Evolutionary conservation across 2,888 invertebrate species (phyloP).

Genomic region (Eupithecia inturbata): DNA sequence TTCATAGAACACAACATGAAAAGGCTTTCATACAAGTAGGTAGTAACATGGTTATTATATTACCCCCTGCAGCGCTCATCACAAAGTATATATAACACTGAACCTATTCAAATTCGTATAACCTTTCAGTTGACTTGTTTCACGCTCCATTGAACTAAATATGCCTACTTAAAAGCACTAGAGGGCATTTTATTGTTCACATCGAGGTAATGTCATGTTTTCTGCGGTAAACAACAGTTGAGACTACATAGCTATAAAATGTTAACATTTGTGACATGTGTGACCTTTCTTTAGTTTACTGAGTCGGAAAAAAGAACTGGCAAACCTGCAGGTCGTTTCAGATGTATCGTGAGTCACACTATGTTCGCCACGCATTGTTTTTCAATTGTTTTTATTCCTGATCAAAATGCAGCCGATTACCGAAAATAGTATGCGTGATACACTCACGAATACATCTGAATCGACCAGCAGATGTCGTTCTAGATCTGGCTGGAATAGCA

Average conservation of each 20-base stretch:
- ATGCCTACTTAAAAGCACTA: background rate
- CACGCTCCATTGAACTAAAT: background rate
- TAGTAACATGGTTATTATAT: background rate
- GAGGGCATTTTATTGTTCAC: background rate
- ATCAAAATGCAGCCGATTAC: too few relatives aligned
- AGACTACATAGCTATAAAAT: background rate
- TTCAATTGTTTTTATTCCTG: too few relatives aligned
- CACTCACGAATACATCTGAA: too few relatives aligned
- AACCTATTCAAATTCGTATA: background rate
- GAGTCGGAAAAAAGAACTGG: background rate
- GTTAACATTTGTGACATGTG: background rate
- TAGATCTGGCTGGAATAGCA: too few relatives aligned
- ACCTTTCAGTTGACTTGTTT: background rate
- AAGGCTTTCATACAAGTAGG: background rate
- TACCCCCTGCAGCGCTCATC: constrained; percentile 2
- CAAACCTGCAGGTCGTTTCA: too few relatives aligned
- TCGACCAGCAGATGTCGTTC: too few relatives aligned
- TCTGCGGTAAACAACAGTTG: background rate
- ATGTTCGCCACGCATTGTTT: too few relatives aligned
- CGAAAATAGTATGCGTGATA: too few relatives aligned
- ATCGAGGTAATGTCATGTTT: background rate
- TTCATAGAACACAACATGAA: background rate
- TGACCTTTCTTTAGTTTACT: background rate
- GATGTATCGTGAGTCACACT: too few relatives aligned
- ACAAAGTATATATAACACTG: background rate